Evolutionary conservation across 2,888 invertebrate genomes (phyloP), one percentile per base, ranked within the genome.

Genomic region (Molanna angustata): DNA sequence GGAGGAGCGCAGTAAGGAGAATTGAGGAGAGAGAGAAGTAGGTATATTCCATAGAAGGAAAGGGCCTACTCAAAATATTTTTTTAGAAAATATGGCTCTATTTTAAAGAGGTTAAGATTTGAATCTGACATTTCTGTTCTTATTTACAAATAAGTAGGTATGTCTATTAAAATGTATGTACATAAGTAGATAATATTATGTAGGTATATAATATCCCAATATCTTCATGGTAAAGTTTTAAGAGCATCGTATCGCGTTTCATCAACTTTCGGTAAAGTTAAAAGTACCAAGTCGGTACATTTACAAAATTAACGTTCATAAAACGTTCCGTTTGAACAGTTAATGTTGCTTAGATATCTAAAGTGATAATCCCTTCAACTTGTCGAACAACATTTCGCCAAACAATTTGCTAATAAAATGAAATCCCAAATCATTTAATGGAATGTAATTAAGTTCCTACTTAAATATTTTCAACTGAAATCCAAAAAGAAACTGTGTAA

Each of bases 301-400:
- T 57, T 57, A 52, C 57, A 54, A 57, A 57, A 57, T 57, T 57
- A 57, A 57, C 54, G 57, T 57, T 57, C 54, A 45, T 49, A 54
- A 57, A 57, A 54, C 54, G 54, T 57, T 57, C 54, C 53, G 54
- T 57, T 54, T 54, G 47, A 54, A 49, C 57, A n/a, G n/a, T n/a
- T n/a, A n/a, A n/a, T 47, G 50, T 40, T 54, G 42, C 51, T 48
- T 51, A 51, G 42, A 51, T 47, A 51, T 57, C 48, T 47, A 48
- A 40, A 48, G 46, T 51, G 43, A 55, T 51, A 52, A 55, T 51
- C 55, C 55, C 53, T 50, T 49, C 53, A 50, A 56, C 40, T 53
- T 56, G 19, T 49, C 33, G 17, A 40, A 46, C 51, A 27, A 37
- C 32, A 32, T 44, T 44, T 44, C 31, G 44, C 32, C 11, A 14